phyloP scores from a whole-genome alignment of 2,797 vertebrate genomes.

The Arnoldichthys spilopterus region DNA sequence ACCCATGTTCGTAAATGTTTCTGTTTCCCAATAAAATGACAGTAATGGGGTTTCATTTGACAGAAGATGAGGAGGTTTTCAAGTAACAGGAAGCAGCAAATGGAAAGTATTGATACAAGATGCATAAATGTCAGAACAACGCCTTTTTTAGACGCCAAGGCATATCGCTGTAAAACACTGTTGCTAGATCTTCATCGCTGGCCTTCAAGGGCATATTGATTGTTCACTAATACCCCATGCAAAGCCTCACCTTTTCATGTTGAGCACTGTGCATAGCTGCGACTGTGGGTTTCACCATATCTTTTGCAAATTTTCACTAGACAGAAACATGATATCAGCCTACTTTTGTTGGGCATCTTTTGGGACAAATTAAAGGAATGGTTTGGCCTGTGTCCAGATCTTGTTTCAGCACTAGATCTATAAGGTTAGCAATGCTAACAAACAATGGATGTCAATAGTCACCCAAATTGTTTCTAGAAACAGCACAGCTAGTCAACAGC shows the following conservation, averaged over 20 bases:
- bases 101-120: conserved; percentile 78
- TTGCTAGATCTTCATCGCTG: conserved; percentile 29
- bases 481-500: too few relatives aligned
- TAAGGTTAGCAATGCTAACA: too few relatives aligned
- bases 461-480: too few relatives aligned
- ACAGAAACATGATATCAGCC: not conserved
- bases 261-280: not conserved
- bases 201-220: conserved; percentile 40
- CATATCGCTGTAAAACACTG: conserved; percentile 33
- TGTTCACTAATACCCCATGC: conserved; percentile 30
- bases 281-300: not conserved
- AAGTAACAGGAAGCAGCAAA: conserved; percentile 52
- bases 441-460: too few relatives aligned
- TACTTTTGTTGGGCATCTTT: not conserved
- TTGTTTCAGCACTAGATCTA: too few relatives aligned
- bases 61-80: conserved; percentile 57
- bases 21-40: conserved; percentile 79
- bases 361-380: too few relatives aligned
- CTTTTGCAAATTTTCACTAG: not conserved
- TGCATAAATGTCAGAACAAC: conserved; percentile 74
- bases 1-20: conserved; percentile 78
- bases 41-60: conserved; percentile 79
- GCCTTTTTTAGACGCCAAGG: conserved; percentile 26
- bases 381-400: too few relatives aligned
- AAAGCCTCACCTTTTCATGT: conserved; percentile 22